Conservation (phyloP, 2,888 invertebrate genomes). For the Leptinotarsa haldemani region DNA sequence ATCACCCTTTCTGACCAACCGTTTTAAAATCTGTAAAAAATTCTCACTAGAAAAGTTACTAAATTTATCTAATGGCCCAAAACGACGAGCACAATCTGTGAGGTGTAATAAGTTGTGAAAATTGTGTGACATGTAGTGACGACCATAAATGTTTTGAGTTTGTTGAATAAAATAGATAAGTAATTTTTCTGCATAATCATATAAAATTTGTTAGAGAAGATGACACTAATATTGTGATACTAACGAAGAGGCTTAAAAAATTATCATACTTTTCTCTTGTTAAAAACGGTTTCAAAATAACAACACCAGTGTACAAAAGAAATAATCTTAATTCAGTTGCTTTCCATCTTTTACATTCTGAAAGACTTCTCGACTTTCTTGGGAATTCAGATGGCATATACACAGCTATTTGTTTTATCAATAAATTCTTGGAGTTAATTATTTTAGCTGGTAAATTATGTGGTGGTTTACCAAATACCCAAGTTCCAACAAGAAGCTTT, state of each 20-base stretch:
- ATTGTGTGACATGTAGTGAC: slow-evolving; percentile 24
- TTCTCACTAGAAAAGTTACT: slow-evolving; percentile 26
- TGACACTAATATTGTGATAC: slow-evolving; percentile 23
- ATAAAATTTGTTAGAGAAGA: slow-evolving; percentile 13
- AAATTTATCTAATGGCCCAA: slow-evolving; percentile 21
- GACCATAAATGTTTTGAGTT: slow-evolving; percentile 28
- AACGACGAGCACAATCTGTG: slow-evolving; percentile 28
- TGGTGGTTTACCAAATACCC: slow-evolving; percentile 23
- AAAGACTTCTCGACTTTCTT: slow-evolving; percentile 9
- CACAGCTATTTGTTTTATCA: slow-evolving; percentile 12
- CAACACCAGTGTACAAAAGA: slow-evolving; percentile 16
- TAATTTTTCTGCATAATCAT: slow-evolving; percentile 15
- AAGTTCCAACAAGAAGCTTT: slow-evolving; percentile 25
- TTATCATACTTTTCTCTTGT: slow-evolving; percentile 7
- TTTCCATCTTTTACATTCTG: slow-evolving; percentile 17
- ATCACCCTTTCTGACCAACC: background rate
- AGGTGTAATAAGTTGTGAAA: slow-evolving; percentile 24
- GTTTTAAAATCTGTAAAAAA: slow-evolving; percentile 23
- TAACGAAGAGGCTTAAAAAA: slow-evolving; percentile 14
- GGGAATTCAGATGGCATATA: slow-evolving; percentile 21
- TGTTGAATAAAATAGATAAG: slow-evolving; percentile 22
- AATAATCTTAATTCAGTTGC: background rate
- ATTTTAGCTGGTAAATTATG: slow-evolving; percentile 26
- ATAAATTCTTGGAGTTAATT: slow-evolving; percentile 8
- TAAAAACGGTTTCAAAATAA: slow-evolving; percentile 22